Base-by-base conservation (phyloP, 2,888 invertebrate genomes). In the Chrysolina oricalcia region DNA sequence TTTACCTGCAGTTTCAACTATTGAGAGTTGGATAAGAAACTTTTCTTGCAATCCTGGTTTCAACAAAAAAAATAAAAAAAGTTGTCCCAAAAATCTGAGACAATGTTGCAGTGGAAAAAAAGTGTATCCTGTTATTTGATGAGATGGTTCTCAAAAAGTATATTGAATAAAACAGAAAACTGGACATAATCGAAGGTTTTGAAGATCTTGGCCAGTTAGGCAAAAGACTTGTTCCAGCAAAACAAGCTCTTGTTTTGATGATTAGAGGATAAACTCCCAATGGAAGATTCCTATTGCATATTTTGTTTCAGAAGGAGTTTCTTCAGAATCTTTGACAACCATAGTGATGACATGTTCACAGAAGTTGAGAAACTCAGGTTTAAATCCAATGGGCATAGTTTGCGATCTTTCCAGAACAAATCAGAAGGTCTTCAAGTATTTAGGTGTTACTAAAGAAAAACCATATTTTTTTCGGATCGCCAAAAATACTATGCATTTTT, bases 361-460 rank as follows among this genome's bases (percentile, higher is more conserved):
- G n/a, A n/a, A n/a, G n/a, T n/a, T n/a, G n/a, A n/a, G n/a, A n/a
- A n/a, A n/a, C n/a, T n/a, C n/a, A n/a, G n/a, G n/a, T n/a, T n/a
- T n/a, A n/a, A n/a, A n/a, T n/a, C n/a, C n/a, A n/a, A n/a, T n/a
- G n/a, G n/a, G n/a, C n/a, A n/a, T n/a, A n/a, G n/a, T n/a, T n/a
- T n/a, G n/a, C n/a, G 43, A 43, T 43, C 43, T 43, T 43, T 43
- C 43, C 43, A 43, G 43, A 43, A 43, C 43, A 43, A 43, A 43
- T 43, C 43, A n/a, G n/a, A n/a, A n/a, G n/a, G n/a, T n/a, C n/a
- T 43, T 43, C 43, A 8, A 43, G 43, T 43, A 8, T 8, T 43
- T 43, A 43, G 43, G 43, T 43, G 43, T 43, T 43, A 43, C 43
- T 43, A 13, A 43, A 43, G 43, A 43, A 13, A 43, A 43, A 43